phyloP scores from a whole-genome alignment of 2,888 invertebrate species.

The Phortica magna region DNA sequence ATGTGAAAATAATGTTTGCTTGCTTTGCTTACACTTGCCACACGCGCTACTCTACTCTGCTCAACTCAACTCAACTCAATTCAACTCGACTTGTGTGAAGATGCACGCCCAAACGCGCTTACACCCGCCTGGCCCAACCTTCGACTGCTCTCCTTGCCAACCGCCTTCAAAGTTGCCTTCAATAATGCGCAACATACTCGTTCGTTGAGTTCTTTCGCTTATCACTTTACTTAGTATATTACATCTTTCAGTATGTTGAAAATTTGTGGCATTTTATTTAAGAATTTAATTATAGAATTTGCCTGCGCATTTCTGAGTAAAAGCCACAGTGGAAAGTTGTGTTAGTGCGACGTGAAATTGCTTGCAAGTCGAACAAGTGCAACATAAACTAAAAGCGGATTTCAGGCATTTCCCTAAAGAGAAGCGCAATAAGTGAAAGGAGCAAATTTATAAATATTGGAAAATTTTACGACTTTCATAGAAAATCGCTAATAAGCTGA shows the following conservation, averaged over 20 bases:
- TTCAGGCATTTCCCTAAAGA: too few relatives aligned
- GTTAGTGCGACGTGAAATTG: too few relatives aligned
- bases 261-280: slow-evolving; percentile 17
- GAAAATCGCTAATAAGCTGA: too few relatives aligned
- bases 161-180: not conserved
- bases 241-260: slow-evolving; percentile 8
- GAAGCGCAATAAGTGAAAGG: too few relatives aligned
- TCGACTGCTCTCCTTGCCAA: not conserved
- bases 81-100: not conserved
- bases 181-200: not conserved
- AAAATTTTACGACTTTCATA: too few relatives aligned
- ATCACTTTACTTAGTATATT: not conserved
- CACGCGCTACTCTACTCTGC: not conserved
- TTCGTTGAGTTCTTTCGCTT: not conserved
- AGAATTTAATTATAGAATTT: slow-evolving; percentile 27
- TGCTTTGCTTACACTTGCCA: slow-evolving; percentile 13
- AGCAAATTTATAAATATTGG: too few relatives aligned
- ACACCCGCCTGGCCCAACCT: too few relatives aligned
- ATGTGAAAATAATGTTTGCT: slow-evolving; percentile 23
- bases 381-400: too few relatives aligned
- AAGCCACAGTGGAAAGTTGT: not conserved
- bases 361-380: too few relatives aligned
- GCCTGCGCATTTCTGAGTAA: not conserved
- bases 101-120: too few relatives aligned
- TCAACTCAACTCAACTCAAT: not conserved